Base-by-base conservation (phyloP, 2,113 vertebrate species). In the Odontophorus gujanensis region DNA sequence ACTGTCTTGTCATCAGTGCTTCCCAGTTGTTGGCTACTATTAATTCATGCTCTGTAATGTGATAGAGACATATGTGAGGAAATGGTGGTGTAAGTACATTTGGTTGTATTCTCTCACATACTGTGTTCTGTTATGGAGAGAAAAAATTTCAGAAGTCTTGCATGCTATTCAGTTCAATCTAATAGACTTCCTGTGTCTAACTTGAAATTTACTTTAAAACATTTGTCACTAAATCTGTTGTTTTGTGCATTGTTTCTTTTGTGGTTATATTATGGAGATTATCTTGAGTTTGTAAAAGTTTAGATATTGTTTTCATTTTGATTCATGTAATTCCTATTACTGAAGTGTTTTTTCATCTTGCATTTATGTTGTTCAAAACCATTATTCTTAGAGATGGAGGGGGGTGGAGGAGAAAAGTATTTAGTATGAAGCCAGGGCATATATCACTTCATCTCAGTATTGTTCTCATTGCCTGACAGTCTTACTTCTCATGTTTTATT, bases 401-500 rank as follows among this genome's bases (percentile, higher is more conserved):
- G 30, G 14, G 16, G 20, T 67, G 83, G 18, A 63, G 53, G 32
- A 86, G 82, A 87, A 89, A 55, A 90, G 53, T 73, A 75, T 77
- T 93, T 82, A 62, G 47, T 82, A 62, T 82, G 72, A 66, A 90
- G 47, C 66, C 22, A 77, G 53, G 73, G 47, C 77, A 86, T 90
- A 26, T 81, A 82, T 86, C 47, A 73, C 67, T 79, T 83, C 43
- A 85, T 81, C 67, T 87, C 47, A 59, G 21, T 93, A 42, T 42
- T 83, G 48, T 90, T 87, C n/a, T 90, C 30, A 20, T 38, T 83
- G 30, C 62, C 63, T 87, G 55, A 80, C 71, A 79, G 73, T 79
- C 67, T 83, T 59, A 67, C 65, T 93, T 87, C 83, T 93, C 67
- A 59, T 87, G 67, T 83, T 87, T 87, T 83, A 67, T 90, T 87